Percentiles rank a stretch among this genome's conserved stretches.
phyloP scores from a whole-genome alignment of 2,888 invertebrate species.

The Alviniconcha strummeri region DNA sequence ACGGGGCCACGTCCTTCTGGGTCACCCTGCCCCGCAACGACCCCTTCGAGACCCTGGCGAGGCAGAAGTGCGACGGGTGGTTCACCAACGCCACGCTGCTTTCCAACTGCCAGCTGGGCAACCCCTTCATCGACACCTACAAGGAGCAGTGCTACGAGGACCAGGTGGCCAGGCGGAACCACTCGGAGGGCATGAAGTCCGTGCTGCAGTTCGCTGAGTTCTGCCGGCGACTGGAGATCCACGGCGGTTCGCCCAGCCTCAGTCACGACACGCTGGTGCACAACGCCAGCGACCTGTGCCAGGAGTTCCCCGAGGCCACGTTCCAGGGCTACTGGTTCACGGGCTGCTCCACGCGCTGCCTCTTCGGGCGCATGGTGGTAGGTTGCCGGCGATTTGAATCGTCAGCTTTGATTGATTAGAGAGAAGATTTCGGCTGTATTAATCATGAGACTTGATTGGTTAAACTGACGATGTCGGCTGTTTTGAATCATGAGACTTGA shows the following conservation, averaged over 20 bases:
- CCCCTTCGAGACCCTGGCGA: slow-evolving; percentile 11
- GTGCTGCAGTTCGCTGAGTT: slow-evolving; percentile 23
- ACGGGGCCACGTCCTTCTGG: slow-evolving; percentile 3
- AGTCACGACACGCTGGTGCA: neutral
- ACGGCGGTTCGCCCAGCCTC: neutral
- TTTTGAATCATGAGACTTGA: too few species aligned
- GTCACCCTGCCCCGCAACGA: slow-evolving; percentile 8
- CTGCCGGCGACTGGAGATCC: slow-evolving; percentile 8
- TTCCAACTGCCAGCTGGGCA: slow-evolving; percentile 4
- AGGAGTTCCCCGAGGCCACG: slow-evolving; percentile 12
- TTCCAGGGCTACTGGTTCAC: slow-evolving; percentile 9
- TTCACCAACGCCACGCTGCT: slow-evolving; percentile 11
- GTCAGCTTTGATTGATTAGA: too few species aligned
- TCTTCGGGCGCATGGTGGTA: slow-evolving; percentile 2
- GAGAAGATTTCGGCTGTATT: too few species aligned
- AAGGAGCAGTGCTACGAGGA: slow-evolving; percentile 18
- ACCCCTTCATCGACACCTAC: slow-evolving; percentile 16
- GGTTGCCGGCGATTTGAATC: neutral
- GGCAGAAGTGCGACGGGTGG: slow-evolving; percentile 7
- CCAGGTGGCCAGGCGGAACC: slow-evolving; percentile 11
- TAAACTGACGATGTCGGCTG: too few species aligned
- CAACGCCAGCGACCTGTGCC: slow-evolving; percentile 17
- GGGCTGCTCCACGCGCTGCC: neutral
- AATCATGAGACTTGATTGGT: too few species aligned
- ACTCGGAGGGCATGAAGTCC: slow-evolving; percentile 18